phyloP scores from a whole-genome alignment of 2,113 vertebrate genomes.

The Silurus meridionalis region DNA sequence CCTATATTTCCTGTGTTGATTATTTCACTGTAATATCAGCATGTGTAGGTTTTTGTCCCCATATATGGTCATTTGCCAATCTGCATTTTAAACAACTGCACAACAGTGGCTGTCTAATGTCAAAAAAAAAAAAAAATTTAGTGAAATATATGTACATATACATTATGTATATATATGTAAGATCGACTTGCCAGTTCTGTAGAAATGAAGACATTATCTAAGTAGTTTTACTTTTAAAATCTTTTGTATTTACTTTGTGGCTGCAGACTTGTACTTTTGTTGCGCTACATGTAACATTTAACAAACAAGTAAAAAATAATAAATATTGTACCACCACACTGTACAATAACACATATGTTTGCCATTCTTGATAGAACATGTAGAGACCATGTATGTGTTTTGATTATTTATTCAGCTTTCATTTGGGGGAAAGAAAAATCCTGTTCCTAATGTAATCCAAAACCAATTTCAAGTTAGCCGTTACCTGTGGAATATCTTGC shows the following conservation, averaged over 20 bases:
- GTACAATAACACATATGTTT: constrained; percentile 85
- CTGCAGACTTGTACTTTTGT: constrained; percentile 94
- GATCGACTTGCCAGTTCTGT: constrained; percentile 90
- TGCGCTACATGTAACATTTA: constrained; percentile 95
- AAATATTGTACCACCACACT: constrained; percentile 98
- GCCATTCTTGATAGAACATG: constrained; percentile 75
- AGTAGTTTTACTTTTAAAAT: constrained; percentile 84
- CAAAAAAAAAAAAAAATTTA: constrained; percentile 70
- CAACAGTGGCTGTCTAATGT: constrained; percentile 87
- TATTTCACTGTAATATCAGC: constrained; percentile 82
- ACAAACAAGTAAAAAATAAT: constrained; percentile 85
- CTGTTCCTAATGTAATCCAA: constrained; percentile 62
- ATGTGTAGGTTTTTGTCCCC: constrained; percentile 84
- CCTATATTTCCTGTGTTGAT: constrained; percentile 55
- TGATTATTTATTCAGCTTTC: constrained; percentile 69
- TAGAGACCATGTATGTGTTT: constrained; percentile 57
- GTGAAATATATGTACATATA: constrained; percentile 81
- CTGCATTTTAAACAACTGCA: constrained; percentile 82
- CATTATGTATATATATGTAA: constrained; percentile 82
- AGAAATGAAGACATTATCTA: constrained; percentile 86
- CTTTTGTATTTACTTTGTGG: constrained; percentile 90
- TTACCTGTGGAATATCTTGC: constrained; percentile 61
- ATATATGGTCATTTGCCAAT: constrained; percentile 85
- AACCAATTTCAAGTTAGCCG: constrained; percentile 59
- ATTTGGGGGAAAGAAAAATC: constrained; percentile 50